Evolutionary conservation across 2,888 invertebrate species (phyloP).

Genomic region (Phalera bucephala): DNA sequence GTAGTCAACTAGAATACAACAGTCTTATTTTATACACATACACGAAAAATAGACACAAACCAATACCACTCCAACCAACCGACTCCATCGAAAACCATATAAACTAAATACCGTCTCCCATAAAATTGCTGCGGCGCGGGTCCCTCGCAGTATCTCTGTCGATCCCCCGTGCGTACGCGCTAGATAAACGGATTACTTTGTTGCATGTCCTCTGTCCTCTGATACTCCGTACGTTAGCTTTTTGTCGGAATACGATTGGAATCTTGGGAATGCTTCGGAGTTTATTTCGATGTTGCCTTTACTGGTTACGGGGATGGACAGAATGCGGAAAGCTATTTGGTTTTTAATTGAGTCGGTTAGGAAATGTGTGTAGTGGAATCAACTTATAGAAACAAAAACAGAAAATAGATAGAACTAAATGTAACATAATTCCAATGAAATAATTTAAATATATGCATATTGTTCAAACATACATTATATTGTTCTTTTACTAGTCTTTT

Average conservation of each 20-base stretch:
- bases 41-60: no score
- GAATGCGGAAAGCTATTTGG: conserved; percentile 2
- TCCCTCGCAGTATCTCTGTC: not conserved
- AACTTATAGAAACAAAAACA: no score
- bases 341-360: not conserved
- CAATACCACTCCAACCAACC: no score
- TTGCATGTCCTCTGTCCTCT: not conserved
- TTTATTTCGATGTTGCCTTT: not conserved
- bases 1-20: no score
- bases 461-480: no score
- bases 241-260: conserved; percentile 1
- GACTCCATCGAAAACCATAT: not conserved
- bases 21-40: no score
- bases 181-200: not conserved
- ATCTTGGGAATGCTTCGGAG: not conserved
- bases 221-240: not conserved
- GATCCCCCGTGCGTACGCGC: not conserved
- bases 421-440: no score
- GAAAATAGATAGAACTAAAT: no score
- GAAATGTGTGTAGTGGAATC: no score
- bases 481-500: no score
- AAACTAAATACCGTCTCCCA: not conserved
- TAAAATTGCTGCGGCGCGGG: not conserved
- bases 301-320: not conserved
- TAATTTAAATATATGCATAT: no score